Evolutionary conservation across 2,888 invertebrate species (phyloP).

Genomic region (Neoitamus cyanurus): DNA sequence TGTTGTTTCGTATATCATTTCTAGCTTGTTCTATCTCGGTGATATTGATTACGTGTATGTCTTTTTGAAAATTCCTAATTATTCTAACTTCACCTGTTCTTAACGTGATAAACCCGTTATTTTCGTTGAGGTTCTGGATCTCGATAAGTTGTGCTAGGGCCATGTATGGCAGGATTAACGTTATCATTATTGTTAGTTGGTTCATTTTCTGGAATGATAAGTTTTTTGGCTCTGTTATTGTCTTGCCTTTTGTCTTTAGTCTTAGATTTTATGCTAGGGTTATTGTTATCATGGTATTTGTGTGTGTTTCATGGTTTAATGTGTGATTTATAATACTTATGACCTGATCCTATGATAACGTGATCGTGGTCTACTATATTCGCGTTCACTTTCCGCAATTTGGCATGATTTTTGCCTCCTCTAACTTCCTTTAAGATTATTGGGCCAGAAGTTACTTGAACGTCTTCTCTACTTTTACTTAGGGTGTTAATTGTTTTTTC

Average conservation of each 20-base stretch:
- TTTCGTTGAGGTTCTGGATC: neutral
- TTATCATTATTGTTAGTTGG: neutral
- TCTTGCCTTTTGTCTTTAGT: neutral
- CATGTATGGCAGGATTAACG: neutral
- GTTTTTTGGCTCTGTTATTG: neutral
- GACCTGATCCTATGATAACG: neutral
- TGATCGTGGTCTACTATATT: neutral
- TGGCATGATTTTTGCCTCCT: neutral
- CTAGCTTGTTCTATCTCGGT: too few relatives aligned
- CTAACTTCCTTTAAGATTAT: neutral
- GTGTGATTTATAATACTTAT: neutral
- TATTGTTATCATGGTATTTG: neutral
- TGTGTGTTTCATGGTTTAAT: neutral
- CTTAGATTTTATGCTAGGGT: neutral
- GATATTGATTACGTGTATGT: neutral
- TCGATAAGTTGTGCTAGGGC: neutral
- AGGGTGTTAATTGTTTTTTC: neutral
- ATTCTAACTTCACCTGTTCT: neutral
- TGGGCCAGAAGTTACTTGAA: neutral
- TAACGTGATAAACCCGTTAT: neutral
- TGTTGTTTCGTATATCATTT: too few relatives aligned
- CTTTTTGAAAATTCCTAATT: neutral
- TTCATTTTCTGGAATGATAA: neutral
- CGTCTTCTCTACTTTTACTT: neutral
- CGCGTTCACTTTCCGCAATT: neutral